phyloP scores from a whole-genome alignment of 2,113 vertebrate genomes.

The Rhinolophus sinicus region DNA sequence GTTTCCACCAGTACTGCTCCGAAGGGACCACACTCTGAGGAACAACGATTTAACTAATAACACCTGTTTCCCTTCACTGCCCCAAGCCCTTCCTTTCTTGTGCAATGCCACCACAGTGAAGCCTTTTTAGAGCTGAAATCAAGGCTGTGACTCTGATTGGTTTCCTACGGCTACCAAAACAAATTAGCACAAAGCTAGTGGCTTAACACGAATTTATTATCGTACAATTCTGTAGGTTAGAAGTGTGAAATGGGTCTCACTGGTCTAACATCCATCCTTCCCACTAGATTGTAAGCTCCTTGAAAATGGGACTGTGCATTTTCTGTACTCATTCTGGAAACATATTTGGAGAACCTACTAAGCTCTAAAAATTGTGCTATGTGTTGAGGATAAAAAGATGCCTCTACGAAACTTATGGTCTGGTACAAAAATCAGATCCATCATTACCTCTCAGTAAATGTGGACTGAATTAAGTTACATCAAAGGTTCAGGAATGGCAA shows the following conservation, averaged over 20 bases:
- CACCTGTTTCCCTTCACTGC: background rate
- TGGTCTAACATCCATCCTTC: background rate
- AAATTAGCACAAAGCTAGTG: background rate
- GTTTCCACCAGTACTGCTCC: no score
- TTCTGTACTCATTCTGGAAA: background rate
- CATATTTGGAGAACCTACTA: background rate
- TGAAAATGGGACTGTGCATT: background rate
- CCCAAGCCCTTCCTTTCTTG: background rate
- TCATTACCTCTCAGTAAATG: background rate
- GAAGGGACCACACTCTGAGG: background rate
- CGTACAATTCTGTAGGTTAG: background rate
- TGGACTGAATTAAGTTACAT: constrained; percentile 14
- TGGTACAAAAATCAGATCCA: background rate
- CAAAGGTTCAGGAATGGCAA: background rate
- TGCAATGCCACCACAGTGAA: background rate
- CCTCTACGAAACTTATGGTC: background rate
- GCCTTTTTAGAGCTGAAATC: background rate
- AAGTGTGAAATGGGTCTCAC: background rate
- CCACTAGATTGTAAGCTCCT: background rate
- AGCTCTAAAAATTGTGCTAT: background rate
- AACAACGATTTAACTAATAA: background rate
- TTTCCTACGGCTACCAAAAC: background rate
- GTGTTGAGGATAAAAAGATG: background rate
- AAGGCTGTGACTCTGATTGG: background rate
- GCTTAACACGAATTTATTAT: background rate